Evolutionary conservation across 2,888 invertebrate genomes (phyloP), one percentile per base, ranked within the genome.

Genomic region (Cheilosia variabilis): DNA sequence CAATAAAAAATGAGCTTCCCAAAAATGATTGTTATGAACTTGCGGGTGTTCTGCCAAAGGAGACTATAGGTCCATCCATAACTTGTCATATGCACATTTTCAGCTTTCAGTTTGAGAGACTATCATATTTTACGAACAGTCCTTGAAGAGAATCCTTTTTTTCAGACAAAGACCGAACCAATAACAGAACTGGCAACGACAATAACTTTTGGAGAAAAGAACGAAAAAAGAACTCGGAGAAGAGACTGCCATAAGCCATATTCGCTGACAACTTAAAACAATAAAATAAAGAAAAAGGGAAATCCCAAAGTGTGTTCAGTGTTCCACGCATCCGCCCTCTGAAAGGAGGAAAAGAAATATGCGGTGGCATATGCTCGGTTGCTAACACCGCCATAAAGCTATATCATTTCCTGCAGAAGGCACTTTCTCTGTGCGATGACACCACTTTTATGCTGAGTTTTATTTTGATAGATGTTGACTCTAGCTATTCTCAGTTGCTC

Each of bases 401-500:
- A 86, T 52, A 81, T 86, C 86, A 86, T 77, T 43, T 68, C 55
- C 47, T 27, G 45, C 53, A 53, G 45, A 62, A 63, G 78, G 57
- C 50, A 50, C 77, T 45, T 27, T 45, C 72, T 45, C 50, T 86
- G 13, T 37, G 68, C 72, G 86, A 86, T 81, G 86, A 86, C 81
- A 86, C 75, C 71, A 71, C 86, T 86, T 86, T 86, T 80, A 80
- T 86, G 80, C 86, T 86, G 86, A 81, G 81, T 81, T 81, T 75
- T 86, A 81, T 81, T 86, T 86, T 86, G 86, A 86, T 86, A 86
- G 81, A 86, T 86, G 86, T 80, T 62, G 81, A 81, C 71, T 76
- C 65, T 60, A 71, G 80, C 76, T 86, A 52, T 75, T 69, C 41
- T 10, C 55, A 45, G 47, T 60, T 47, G 24, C 62, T 55, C 22